phyloP scores from a whole-genome alignment of 2,797 vertebrate genomes.

The Oreonectes daqikongensis region DNA sequence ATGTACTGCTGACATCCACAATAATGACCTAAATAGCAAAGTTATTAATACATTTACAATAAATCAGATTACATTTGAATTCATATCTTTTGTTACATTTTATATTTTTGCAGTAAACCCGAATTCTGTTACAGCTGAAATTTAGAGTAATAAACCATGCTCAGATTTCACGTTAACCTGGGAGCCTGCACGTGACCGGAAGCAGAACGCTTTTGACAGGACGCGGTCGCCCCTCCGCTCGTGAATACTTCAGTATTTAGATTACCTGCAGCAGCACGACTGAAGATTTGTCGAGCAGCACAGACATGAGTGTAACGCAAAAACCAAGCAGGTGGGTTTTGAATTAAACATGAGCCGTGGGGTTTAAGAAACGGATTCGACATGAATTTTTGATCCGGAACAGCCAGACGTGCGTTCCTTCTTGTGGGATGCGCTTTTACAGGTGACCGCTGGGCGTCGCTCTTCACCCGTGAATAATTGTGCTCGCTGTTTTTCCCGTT shows the following conservation, averaged over 20 bases:
- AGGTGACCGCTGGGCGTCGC: constrained; percentile 69
- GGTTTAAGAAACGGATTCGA: constrained; percentile 55
- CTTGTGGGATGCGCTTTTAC: neutral
- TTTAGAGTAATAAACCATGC: no score
- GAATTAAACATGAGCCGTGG: constrained; percentile 58
- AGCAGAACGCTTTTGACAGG: constrained; percentile 19
- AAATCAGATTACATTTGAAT: neutral
- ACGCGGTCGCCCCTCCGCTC: constrained; percentile 2
- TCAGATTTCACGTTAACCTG: constrained; percentile 40
- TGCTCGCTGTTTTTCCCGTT: neutral
- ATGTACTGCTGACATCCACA: no score
- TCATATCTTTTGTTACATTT: neutral
- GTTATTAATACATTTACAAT: neutral
- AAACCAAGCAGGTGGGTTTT: constrained; percentile 60
- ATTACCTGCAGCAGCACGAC: constrained; percentile 51
- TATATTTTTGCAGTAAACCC: neutral
- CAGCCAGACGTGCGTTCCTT: constrained; percentile 15
- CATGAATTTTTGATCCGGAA: constrained; percentile 55
- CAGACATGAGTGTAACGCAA: constrained; percentile 56
- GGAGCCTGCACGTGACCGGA: constrained; percentile 12
- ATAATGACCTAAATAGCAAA: no score
- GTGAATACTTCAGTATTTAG: constrained; percentile 60
- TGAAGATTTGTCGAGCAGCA: constrained; percentile 59
- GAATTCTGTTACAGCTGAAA: no score
- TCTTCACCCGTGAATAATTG: constrained; percentile 58